Evolutionary conservation across 2,888 invertebrate species (phyloP).

Genomic region (Oasisia sp.): DNA sequence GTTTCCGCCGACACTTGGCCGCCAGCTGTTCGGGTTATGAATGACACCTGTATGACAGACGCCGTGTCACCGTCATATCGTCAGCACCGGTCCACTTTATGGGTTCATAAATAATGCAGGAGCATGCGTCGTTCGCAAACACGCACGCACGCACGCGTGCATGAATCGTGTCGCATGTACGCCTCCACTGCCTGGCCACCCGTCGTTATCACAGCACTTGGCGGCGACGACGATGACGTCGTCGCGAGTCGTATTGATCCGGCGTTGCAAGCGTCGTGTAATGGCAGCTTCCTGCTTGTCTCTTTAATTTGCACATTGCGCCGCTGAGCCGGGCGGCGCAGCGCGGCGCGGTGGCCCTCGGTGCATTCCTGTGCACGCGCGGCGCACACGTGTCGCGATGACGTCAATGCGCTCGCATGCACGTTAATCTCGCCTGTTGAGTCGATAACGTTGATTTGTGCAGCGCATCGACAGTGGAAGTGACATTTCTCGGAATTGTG

Average conservation of each 20-base stretch:
- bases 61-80: neutral
- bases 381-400: neutral
- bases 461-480: neutral
- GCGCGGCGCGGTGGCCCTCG: neutral
- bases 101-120: conserved; percentile 4
- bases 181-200: neutral
- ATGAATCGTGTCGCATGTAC: neutral
- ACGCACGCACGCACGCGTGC: neutral
- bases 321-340: neutral
- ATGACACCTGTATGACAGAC: neutral
- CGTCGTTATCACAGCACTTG: neutral
- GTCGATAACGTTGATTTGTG: conserved; percentile 17
- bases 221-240: neutral
- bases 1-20: neutral
- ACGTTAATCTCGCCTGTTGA: neutral
- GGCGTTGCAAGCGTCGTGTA: neutral
- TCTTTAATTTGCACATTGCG: neutral
- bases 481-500: neutral
- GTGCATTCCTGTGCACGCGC: conserved; percentile 2
- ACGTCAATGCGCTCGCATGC: neutral
- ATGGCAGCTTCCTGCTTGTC: neutral
- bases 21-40: neutral
- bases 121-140: neutral
- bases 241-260: neutral
- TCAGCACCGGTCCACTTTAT: neutral